These are phyloP conservation scores for Fissipunctia ypsillon DNA, from an alignment of 2,888 invertebrate genomes.

Conservation along the genomic window DNA sequence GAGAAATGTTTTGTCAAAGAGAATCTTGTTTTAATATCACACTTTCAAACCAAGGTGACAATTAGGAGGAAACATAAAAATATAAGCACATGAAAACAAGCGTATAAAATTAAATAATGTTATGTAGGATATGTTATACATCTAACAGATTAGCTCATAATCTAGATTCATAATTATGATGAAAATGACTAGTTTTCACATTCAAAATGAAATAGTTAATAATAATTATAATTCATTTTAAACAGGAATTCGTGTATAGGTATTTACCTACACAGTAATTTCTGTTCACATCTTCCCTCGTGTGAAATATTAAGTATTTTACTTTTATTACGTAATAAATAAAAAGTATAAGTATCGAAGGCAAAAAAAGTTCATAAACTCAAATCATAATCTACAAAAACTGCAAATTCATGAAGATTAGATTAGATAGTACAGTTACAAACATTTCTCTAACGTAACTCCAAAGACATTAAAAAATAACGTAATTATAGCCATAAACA, in stretches of 20 bases:
- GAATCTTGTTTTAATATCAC: constrained; percentile 26
- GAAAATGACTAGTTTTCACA: constrained; percentile 15
- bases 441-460: background rate
- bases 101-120: constrained; percentile 37
- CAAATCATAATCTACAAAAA: background rate
- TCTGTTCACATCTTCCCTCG: background rate
- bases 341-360: background rate
- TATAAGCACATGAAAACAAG: constrained; percentile 40
- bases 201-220: constrained; percentile 2
- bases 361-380: background rate
- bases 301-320: constrained; percentile 5
- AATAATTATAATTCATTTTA: background rate
- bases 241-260: background rate
- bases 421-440: background rate
- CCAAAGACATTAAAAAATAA: background rate
- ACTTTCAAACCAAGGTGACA: constrained; percentile 40
- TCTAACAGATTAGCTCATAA: constrained; percentile 25
- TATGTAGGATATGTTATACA: constrained; percentile 24
- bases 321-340: background rate
- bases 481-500: background rate
- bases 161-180: constrained; percentile 37
- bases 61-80: constrained; percentile 46
- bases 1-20: constrained; percentile 26
- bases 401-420: background rate
- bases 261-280: background rate